Evolutionary conservation across 2,888 invertebrate species (phyloP).

Genomic region (Disparrhopalites patrizii): DNA sequence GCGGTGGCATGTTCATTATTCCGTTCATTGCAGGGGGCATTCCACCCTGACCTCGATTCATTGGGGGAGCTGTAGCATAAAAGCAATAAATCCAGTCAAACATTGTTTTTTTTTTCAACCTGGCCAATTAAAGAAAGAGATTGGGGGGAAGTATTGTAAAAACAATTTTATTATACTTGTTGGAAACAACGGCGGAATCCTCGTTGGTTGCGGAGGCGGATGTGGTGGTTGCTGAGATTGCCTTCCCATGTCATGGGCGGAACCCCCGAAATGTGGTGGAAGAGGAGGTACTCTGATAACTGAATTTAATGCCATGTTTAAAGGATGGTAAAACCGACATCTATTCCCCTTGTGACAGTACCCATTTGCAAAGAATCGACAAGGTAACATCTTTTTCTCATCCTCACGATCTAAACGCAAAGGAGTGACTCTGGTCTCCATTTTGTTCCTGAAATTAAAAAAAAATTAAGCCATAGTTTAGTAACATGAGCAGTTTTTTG

Average conservation of each 20-base stretch:
- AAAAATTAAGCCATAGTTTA: background rate
- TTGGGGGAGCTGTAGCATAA: background rate
- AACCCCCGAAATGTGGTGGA: slow-evolving; percentile 19
- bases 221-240: slow-evolving; percentile 1
- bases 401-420: slow-evolving; percentile 42
- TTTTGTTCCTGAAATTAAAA: slow-evolving; percentile 12
- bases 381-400: slow-evolving; percentile 47
- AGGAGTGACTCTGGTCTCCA: slow-evolving; percentile 26
- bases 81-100: too few relatives aligned
- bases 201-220: background rate
- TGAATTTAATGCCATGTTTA: slow-evolving; percentile 21
- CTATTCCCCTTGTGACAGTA: slow-evolving; percentile 45
- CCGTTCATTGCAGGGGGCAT: slow-evolving; percentile 4
- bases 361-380: slow-evolving; percentile 42
- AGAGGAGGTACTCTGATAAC: slow-evolving; percentile 29
- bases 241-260: background rate
- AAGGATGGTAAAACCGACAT: slow-evolving; percentile 46
- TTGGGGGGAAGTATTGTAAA: background rate
- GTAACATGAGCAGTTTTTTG: background rate
- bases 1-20: background rate
- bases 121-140: background rate
- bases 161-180: slow-evolving; percentile 22
- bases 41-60: background rate
- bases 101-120: too few relatives aligned
- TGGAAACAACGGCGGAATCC: slow-evolving; percentile 18